These are phyloP conservation scores for Notiomystis cincta DNA, from an alignment of 2,113 vertebrate species.

Conservation along the genomic window DNA sequence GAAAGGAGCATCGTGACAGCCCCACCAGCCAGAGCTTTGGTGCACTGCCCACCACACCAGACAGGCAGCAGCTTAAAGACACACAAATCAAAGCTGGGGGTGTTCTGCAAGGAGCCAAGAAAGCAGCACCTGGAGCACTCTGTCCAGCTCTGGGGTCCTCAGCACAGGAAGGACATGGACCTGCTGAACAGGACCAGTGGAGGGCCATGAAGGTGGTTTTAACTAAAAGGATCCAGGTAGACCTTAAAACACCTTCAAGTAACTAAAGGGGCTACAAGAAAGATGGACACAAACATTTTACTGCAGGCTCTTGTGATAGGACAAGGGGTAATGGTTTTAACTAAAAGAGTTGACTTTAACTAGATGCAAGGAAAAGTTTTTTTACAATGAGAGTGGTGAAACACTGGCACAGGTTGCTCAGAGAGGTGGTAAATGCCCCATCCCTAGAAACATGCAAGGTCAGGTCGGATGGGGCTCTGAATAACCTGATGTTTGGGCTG, in stretches of 20 bases:
- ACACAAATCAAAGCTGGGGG: accelerated
- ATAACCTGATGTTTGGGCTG: background rate
- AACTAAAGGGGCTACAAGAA: background rate
- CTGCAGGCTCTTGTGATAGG: background rate
- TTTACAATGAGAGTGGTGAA: background rate
- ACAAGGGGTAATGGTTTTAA: background rate
- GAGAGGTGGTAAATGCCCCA: background rate
- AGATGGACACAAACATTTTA: background rate
- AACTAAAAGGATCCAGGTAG: background rate
- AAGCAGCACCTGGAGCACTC: background rate
- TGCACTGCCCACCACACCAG: background rate
- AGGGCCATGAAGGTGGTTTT: background rate
- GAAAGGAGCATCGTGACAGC: accelerated
- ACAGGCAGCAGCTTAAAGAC: background rate
- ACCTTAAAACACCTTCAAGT: background rate
- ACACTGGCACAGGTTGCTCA: background rate
- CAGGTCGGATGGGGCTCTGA: background rate
- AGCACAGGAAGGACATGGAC: background rate
- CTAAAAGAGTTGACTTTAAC: background rate
- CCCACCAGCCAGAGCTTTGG: background rate
- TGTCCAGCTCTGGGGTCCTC: background rate
- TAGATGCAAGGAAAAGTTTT: background rate
- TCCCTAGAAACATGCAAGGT: background rate
- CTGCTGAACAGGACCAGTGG: background rate
- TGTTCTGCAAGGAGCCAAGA: accelerated